Evolutionary conservation across 2,113 vertebrate genomes (phyloP).

Genomic region (Anarhynchus alexandrinus): DNA sequence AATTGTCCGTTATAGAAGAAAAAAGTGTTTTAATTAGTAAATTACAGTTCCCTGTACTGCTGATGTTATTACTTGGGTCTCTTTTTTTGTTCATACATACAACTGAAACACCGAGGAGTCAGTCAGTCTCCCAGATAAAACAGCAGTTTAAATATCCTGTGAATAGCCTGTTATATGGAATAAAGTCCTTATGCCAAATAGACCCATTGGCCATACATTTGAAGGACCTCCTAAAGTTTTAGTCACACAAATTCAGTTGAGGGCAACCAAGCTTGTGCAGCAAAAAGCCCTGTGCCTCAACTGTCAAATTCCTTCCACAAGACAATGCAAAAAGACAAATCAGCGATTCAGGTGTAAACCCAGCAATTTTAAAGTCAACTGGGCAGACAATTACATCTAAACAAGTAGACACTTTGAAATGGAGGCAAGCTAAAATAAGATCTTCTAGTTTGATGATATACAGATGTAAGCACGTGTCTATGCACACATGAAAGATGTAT

Average conservation of each 20-base stretch:
- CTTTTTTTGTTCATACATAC: background rate
- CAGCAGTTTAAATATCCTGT: background rate
- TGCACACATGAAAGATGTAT: background rate
- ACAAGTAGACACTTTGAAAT: background rate
- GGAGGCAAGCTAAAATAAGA: background rate
- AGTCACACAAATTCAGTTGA: slow-evolving; percentile 34
- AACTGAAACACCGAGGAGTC: background rate
- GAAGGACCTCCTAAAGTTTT: background rate
- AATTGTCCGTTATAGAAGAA: background rate
- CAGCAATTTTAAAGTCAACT: background rate
- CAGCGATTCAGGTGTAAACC: background rate
- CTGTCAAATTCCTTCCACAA: background rate
- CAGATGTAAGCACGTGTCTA: rapidly evolving
- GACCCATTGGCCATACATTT: background rate
- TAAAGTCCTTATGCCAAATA: background rate
- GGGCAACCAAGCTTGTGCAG: background rate
- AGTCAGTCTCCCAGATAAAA: background rate
- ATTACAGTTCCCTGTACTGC: background rate
- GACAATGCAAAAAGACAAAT: background rate
- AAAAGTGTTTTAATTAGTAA: background rate
- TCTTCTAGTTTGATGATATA: background rate
- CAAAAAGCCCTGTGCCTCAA: background rate
- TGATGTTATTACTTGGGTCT: background rate
- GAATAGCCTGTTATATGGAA: background rate
- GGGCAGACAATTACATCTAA: background rate